These are phyloP conservation scores for Harpagifer antarcticus DNA, from an alignment of 2,797 vertebrate species.

Conservation along the genomic window DNA sequence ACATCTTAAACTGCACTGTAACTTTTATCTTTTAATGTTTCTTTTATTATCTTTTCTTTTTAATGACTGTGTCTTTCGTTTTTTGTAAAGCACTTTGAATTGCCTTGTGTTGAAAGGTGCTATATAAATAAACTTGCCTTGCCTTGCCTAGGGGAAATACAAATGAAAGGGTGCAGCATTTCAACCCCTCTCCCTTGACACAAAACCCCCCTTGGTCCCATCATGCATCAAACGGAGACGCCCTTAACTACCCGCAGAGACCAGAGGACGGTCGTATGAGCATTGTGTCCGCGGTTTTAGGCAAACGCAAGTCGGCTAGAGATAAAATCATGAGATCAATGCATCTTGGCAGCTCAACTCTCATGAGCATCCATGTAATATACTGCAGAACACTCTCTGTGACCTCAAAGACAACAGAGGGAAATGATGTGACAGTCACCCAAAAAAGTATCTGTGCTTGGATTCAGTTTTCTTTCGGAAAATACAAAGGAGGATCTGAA, in stretches of 20 bases:
- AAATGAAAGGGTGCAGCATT: slow-evolving; percentile 18
- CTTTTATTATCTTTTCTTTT: no score
- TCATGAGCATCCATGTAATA: slow-evolving; percentile 49
- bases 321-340: slow-evolving; percentile 45
- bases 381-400: slow-evolving; percentile 37
- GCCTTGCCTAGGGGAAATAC: slow-evolving; percentile 14
- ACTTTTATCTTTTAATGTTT: no score
- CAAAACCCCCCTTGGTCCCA: slow-evolving; percentile 12
- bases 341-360: slow-evolving; percentile 30
- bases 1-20: no score
- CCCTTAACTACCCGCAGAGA: slow-evolving; percentile 20
- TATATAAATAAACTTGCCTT: no score
- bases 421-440: slow-evolving; percentile 1
- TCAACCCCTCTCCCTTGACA: slow-evolving; percentile 21
- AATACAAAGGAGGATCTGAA: neutral
- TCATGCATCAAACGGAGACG: slow-evolving; percentile 39
- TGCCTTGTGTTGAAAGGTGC: no score
- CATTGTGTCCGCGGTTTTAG: slow-evolving; percentile 27
- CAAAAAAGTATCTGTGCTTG: neutral
- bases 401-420: slow-evolving; percentile 36
- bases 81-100: no score
- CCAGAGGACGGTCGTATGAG: slow-evolving; percentile 8
- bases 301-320: slow-evolving; percentile 22
- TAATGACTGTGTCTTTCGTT: no score
- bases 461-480: neutral